Conservation (phyloP, 2,888 invertebrate genomes). For the Anoplius nigerrimus region DNA sequence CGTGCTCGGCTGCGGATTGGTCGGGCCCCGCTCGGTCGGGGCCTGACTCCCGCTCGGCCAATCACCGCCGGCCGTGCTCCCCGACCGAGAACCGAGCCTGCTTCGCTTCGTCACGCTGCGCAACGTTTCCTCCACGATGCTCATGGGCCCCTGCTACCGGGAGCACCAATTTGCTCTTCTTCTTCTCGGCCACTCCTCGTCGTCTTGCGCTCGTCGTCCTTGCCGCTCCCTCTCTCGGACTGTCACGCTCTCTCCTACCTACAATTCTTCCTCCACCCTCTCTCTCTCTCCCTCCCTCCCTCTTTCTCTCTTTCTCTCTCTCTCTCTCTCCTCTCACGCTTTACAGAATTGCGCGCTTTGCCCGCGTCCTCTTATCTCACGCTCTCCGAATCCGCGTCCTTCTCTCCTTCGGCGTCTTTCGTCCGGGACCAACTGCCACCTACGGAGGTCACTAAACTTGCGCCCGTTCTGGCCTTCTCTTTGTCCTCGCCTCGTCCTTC, state of each 20-base stretch:
- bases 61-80: slow-evolving; percentile 43
- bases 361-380: neutral
- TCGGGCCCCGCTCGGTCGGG: slow-evolving; percentile 48
- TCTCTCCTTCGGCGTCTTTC: neutral
- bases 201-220: slow-evolving; percentile 74
- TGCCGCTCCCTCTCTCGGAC: neutral
- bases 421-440: slow-evolving; percentile 10
- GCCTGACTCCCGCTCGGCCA: slow-evolving; percentile 39
- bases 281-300: slow-evolving; percentile 72
- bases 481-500: neutral
- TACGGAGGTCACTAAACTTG: slow-evolving; percentile 48
- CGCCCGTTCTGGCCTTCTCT: too few species aligned
- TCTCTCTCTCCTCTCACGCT: neutral
- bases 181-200: slow-evolving; percentile 77
- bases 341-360: too few species aligned
- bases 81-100: slow-evolving; percentile 59
- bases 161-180: slow-evolving; percentile 80
- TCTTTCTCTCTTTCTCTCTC: slow-evolving; percentile 2
- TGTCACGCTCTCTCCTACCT: neutral
- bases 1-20: slow-evolving; percentile 62
- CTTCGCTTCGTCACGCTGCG: slow-evolving; percentile 57
- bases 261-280: slow-evolving; percentile 54
- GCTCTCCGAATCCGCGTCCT: neutral
- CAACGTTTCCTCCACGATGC: slow-evolving; percentile 71
- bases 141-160: slow-evolving; percentile 78